phyloP scores from a whole-genome alignment of 2,113 vertebrate species.

The Microcebus tavaratra region DNA sequence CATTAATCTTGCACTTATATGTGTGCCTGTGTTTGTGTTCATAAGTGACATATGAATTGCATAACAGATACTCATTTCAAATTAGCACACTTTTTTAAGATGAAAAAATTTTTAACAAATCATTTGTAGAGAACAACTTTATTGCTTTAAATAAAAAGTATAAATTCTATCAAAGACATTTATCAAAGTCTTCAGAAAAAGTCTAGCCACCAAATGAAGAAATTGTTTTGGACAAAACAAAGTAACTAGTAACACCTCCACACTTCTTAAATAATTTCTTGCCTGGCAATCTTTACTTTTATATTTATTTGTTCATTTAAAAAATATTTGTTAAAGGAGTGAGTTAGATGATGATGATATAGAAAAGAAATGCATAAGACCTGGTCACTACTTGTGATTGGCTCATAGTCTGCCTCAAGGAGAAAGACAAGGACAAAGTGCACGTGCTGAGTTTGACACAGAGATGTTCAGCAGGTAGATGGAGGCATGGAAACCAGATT shows the following conservation, averaged over 20 bases:
- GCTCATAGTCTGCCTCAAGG: not conserved
- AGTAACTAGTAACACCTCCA: not conserved
- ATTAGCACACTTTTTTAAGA: not conserved
- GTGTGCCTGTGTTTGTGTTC: not conserved
- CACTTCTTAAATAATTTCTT: not conserved
- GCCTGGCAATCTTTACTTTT: not conserved
- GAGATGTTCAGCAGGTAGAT: not conserved
- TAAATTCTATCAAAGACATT: not conserved
- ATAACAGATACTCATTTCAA: not conserved
- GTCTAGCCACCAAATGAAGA: not conserved
- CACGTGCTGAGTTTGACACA: not conserved
- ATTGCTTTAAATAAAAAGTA: not conserved
- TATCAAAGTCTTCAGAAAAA: slow-evolving; percentile 23
- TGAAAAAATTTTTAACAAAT: not conserved
- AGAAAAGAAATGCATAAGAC: not conserved
- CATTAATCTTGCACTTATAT: not conserved
- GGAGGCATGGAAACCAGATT: not conserved
- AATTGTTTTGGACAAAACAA: slow-evolving; percentile 6
- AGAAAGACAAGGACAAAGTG: not conserved
- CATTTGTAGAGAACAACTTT: not conserved
- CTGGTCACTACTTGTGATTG: not conserved
- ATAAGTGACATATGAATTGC: not conserved
- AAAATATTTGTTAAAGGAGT: not conserved
- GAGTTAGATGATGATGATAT: not conserved
- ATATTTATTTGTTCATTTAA: not conserved